These are phyloP conservation scores for Isoperla grammatica DNA, from an alignment of 2,888 invertebrate genomes.

Conservation along the genomic window DNA sequence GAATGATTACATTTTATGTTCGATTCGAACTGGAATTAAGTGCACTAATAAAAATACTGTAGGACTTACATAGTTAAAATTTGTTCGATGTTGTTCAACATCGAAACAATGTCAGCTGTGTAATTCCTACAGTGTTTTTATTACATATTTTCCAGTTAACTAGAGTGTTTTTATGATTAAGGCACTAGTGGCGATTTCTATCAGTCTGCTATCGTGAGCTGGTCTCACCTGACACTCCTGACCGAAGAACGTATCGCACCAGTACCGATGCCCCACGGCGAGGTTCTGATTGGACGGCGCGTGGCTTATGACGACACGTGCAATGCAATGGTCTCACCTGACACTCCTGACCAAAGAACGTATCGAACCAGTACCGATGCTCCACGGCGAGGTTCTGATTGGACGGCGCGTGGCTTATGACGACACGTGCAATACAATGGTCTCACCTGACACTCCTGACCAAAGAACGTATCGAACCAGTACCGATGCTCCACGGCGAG, in stretches of 20 bases:
- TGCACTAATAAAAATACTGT: too few species aligned
- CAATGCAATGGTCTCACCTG: constrained; percentile 37
- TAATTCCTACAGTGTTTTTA: too few species aligned
- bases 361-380: constrained; percentile 39
- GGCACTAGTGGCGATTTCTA: too few species aligned
- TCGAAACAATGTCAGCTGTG: too few species aligned
- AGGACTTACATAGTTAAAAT: too few species aligned
- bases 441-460: constrained; percentile 37
- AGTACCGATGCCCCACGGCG: constrained; percentile 43
- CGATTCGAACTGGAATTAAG: too few species aligned
- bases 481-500: constrained; percentile 43
- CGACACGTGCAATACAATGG: constrained; percentile 39
- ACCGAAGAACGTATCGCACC: constrained; percentile 41
- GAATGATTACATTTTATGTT: too few species aligned
- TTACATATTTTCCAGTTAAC: too few species aligned
- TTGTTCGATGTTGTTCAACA: too few species aligned
- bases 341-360: constrained; percentile 38
- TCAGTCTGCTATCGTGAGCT: too few species aligned
- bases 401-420: constrained; percentile 44
- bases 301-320: constrained; percentile 41
- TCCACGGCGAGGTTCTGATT: constrained; percentile 45
- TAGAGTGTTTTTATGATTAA: too few species aligned
- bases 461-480: constrained; percentile 40
- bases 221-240: constrained; percentile 32
- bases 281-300: constrained; percentile 44